Evolutionary conservation across 2,888 invertebrate species (phyloP).

Genomic region (Heliconius sara): DNA sequence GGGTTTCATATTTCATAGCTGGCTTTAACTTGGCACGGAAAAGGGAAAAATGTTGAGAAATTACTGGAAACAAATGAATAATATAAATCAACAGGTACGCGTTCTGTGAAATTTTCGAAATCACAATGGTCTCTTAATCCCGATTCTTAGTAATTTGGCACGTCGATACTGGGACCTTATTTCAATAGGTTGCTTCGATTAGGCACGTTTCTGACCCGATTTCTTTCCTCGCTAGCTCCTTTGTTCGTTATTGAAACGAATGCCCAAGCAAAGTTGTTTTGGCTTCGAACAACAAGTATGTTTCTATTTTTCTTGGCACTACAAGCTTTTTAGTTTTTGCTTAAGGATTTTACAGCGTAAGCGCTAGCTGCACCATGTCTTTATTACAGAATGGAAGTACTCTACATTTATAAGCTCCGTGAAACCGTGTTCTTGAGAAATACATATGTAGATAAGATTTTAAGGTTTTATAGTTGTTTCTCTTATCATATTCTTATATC

Average conservation of each 20-base stretch:
- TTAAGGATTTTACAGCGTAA: slow-evolving; percentile 71
- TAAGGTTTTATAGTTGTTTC: slow-evolving; percentile 41
- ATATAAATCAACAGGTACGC: slow-evolving; percentile 50
- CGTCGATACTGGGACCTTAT: slow-evolving; percentile 62
- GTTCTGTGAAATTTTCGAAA: slow-evolving; percentile 59
- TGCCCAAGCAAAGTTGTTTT: slow-evolving; percentile 79
- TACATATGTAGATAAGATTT: slow-evolving; percentile 51
- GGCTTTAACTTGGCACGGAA: slow-evolving; percentile 39
- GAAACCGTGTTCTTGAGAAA: slow-evolving; percentile 49
- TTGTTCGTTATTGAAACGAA: slow-evolving; percentile 74
- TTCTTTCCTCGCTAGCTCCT: slow-evolving; percentile 41
- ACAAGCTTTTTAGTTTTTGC: slow-evolving; percentile 59
- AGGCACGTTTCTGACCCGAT: slow-evolving; percentile 67
- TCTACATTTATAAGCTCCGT: slow-evolving; percentile 60
- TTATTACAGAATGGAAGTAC: slow-evolving; percentile 61
- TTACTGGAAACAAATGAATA: slow-evolving; percentile 49
- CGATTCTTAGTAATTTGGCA: slow-evolving; percentile 65
- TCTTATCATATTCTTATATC: neutral
- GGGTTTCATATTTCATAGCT: slow-evolving; percentile 44
- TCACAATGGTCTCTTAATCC: slow-evolving; percentile 75
- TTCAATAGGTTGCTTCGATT: slow-evolving; percentile 66
- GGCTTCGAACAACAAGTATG: slow-evolving; percentile 79
- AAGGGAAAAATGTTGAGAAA: slow-evolving; percentile 45
- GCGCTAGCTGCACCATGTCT: slow-evolving; percentile 60
- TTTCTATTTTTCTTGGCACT: slow-evolving; percentile 64